Conservation (phyloP, 2,797 vertebrate species). For the Distichodus sexfasciatus region DNA sequence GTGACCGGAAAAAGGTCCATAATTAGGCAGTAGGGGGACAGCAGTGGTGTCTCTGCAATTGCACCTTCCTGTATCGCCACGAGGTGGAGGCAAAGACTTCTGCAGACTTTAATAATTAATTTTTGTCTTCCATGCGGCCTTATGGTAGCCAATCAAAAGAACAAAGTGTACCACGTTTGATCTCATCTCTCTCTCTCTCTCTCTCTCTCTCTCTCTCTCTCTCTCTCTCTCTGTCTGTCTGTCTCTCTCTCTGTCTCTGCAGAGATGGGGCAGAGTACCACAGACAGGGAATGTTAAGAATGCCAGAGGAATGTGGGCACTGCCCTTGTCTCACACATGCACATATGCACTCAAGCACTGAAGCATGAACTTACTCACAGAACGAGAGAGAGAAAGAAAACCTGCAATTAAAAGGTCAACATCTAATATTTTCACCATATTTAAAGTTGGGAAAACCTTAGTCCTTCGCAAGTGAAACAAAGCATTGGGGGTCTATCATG, state of each 20-base stretch:
- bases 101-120: not conserved
- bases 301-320: constrained; percentile 46
- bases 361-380: not conserved
- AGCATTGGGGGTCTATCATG: too few species aligned
- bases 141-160: constrained; percentile 26
- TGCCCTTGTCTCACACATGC: constrained; percentile 2
- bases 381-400: not conserved
- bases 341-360: constrained; percentile 27
- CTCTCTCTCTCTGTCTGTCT: constrained; percentile 23
- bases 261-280: constrained; percentile 43
- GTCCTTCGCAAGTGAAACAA: too few species aligned
- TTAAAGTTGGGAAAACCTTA: too few species aligned
- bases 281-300: constrained; percentile 46
- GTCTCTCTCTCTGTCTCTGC: not conserved
- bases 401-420: not conserved
- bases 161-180: constrained; percentile 20
- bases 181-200: not conserved
- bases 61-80: constrained; percentile 32
- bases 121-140: not conserved
- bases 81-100: constrained; percentile 37
- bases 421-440: too few species aligned
- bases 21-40: too few species aligned
- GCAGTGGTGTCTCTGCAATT: constrained; percentile 66
- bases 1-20: too few species aligned
- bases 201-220: constrained; percentile 14